Percentiles rank a stretch among this genome's conserved stretches.
Evolutionary conservation across 2,888 invertebrate species (phyloP).

Genomic region (Metalampra italica): DNA sequence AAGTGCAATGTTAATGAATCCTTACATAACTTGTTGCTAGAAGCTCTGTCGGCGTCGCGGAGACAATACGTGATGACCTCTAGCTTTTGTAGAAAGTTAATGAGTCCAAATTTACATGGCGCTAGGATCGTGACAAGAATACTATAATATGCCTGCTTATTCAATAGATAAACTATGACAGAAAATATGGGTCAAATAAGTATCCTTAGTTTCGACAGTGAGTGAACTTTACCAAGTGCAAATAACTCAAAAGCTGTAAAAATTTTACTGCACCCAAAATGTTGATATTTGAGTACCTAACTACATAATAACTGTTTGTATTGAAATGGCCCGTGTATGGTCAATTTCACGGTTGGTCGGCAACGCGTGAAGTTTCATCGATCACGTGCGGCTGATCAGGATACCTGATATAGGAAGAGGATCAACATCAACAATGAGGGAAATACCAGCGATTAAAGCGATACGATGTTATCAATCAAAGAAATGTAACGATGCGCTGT

Average conservation of each 20-base stretch:
- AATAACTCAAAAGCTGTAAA: no score
- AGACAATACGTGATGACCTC: neutral
- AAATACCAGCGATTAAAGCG: neutral
- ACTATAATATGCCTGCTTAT: no score
- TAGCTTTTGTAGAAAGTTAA: neutral
- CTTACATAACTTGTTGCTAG: conserved; percentile 1
- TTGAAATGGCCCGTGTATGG: neutral
- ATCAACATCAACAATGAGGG: neutral
- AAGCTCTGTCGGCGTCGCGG: neutral
- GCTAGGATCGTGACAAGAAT: no score
- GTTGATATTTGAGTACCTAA: no score
- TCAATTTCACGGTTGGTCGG: neutral
- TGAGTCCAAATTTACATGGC: no score
- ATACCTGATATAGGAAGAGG: no score
- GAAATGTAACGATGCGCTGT: neutral
- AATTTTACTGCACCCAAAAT: no score
- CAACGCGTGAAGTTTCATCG: neutral
- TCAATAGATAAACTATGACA: no score
- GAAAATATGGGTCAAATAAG: no score
- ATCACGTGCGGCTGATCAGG: neutral
- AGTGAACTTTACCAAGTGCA: no score
- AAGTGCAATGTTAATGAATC: neutral
- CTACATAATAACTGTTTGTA: no score
- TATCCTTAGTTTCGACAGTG: no score
- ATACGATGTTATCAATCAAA: neutral